These are phyloP conservation scores for Acronicta aceris DNA, from an alignment of 2,888 invertebrate genomes.

Conservation along the genomic window DNA sequence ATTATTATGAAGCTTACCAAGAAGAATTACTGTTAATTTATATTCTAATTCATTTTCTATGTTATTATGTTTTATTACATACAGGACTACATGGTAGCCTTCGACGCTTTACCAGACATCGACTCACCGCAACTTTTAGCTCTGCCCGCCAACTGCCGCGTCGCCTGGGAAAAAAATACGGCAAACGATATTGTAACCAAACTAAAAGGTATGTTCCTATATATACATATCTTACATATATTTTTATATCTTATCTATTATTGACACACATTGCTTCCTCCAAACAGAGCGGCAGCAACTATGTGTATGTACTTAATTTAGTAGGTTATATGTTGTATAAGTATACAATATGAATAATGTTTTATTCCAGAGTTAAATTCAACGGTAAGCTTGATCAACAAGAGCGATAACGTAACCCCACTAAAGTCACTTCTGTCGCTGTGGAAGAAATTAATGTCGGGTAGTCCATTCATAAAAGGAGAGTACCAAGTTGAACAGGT, in stretches of 20 bases:
- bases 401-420: slow-evolving; percentile 88
- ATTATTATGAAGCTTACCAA: too few relatives aligned
- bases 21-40: too few relatives aligned
- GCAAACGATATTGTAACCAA: slow-evolving; percentile 88
- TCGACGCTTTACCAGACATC: slow-evolving; percentile 91
- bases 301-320: too few relatives aligned
- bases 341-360: too few relatives aligned
- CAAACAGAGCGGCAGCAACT: too few relatives aligned
- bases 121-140: slow-evolving; percentile 94
- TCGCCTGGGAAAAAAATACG: slow-evolving; percentile 94
- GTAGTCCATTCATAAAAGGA: slow-evolving; percentile 78
- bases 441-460: slow-evolving; percentile 95
- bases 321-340: too few relatives aligned
- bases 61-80: not conserved
- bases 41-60: too few relatives aligned
- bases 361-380: slow-evolving; percentile 72
- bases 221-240: not conserved
- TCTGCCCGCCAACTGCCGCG: slow-evolving; percentile 95
- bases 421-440: slow-evolving; percentile 91
- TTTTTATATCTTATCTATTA: too few relatives aligned
- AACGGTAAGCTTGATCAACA: slow-evolving; percentile 77
- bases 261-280: too few relatives aligned
- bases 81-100: slow-evolving; percentile 91
- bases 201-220: slow-evolving; percentile 59
- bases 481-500: slow-evolving; percentile 71